Evolutionary conservation across 2,888 invertebrate genomes (phyloP), one percentile per base, ranked within the genome.

Genomic region (Argyresthia goedartella): DNA sequence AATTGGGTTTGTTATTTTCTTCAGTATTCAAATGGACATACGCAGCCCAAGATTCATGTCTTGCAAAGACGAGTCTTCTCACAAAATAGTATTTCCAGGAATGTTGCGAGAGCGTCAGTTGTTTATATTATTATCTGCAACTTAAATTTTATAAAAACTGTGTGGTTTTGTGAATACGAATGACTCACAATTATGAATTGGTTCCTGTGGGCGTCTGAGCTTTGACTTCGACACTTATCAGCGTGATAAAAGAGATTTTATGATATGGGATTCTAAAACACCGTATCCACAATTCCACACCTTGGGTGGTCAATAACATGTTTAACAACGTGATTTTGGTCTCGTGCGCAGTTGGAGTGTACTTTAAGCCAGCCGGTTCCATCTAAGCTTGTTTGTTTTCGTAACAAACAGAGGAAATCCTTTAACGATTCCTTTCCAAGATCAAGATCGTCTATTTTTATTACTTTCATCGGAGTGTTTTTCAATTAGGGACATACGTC

Each of bases 221-320:
- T 77, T 73, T 76, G 69, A 73, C 72, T 66, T 65, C 69, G 70
- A 68, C 65, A 66, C 61, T 58, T 68, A 67, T 63, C 64, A 64
- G 65, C 62, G 68, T 69, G 77, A 82, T 82, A 84, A 82, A 81
- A 81, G 60, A 79, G 85, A 84, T 85, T 84, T 85, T 85, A 82
- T 69, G 81, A 84, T 85, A 81, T 69, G 65, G 64, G 64, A 68
- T 72, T 73, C 67, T 66, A 67, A 74, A 73, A 78, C 50, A 47
- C 10, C 14, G 44, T 44, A 25, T 25, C 25, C 25, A 25, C 74
- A 80, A 81, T 76, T 82, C 80, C 81, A 75, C 84, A 66, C 73
- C 82, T 76, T 85, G 84, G 85, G 84, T 85, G 84, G 85, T 64
- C 82, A 69, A 69, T 66, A 71, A 71, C 71, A 61, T 63, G 63